Percentiles rank a stretch among this genome's conserved stretches.
Conservation (phyloP, 1,140 invertebrate species). For the Metaphire vulgaris region DNA sequence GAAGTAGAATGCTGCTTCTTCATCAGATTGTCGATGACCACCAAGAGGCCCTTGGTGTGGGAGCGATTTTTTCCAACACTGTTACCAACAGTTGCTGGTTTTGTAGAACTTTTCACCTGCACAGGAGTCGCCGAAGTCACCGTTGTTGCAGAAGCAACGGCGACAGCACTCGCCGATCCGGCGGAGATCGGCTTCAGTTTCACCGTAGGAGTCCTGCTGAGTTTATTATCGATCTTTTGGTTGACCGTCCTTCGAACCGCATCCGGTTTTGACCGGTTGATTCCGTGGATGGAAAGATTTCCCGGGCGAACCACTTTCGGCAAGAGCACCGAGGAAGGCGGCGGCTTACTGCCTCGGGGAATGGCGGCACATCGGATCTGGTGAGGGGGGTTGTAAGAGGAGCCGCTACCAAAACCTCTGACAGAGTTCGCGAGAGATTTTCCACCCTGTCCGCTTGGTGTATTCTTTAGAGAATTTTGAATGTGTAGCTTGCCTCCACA, state of each 20-base stretch:
- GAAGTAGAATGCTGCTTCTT: slow-evolving; percentile 27
- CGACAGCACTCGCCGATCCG: slow-evolving; percentile 37
- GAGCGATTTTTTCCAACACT: slow-evolving; percentile 7
- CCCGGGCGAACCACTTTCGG: slow-evolving; percentile 34
- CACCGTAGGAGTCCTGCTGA: slow-evolving; percentile 46
- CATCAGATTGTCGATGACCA: slow-evolving; percentile 77
- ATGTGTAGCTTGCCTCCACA: slow-evolving; percentile 38
- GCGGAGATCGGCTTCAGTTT: slow-evolving; percentile 46
- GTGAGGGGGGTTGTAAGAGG: neutral
- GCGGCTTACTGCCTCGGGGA: slow-evolving; percentile 16
- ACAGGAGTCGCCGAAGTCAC: slow-evolving; percentile 14
- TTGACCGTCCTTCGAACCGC: slow-evolving; percentile 6
- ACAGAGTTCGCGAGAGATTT: neutral
- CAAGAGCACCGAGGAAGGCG: slow-evolving; percentile 30
- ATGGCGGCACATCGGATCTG: neutral
- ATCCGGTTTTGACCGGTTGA: slow-evolving; percentile 32
- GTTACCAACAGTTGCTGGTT: slow-evolving; percentile 21
- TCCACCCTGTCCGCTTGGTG: neutral
- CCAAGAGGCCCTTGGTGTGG: slow-evolving; percentile 56
- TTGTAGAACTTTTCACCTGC: neutral
- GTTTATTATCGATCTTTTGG: slow-evolving; percentile 43
- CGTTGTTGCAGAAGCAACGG: slow-evolving; percentile 31
- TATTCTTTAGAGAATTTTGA: slow-evolving; percentile 23
- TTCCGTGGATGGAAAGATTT: slow-evolving; percentile 21
- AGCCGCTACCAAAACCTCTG: neutral